These are phyloP conservation scores for Eueides isabella DNA, from an alignment of 1,140 invertebrate species.

Conservation along the genomic window DNA sequence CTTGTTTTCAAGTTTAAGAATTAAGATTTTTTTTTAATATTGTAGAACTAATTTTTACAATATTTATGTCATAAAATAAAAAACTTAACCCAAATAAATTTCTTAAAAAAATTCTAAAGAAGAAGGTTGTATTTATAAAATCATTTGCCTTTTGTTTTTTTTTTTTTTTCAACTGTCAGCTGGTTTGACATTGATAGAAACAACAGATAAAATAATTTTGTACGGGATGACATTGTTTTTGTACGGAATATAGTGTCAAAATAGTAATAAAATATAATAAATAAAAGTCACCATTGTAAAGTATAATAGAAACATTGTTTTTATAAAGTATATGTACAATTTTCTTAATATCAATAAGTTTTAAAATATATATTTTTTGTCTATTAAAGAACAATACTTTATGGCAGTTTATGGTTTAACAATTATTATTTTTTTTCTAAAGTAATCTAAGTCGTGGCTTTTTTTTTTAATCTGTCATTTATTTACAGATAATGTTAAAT, in stretches of 20 bases:
- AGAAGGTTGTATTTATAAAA: no score
- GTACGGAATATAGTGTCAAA: slow-evolving; percentile 18
- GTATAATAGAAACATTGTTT: not conserved
- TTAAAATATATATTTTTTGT: not conserved
- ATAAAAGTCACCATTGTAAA: not conserved
- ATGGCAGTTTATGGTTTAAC: not conserved
- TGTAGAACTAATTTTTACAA: not conserved
- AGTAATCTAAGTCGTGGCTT: not conserved
- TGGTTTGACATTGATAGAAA: not conserved
- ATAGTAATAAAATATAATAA: slow-evolving; percentile 6
- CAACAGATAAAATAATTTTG: slow-evolving; percentile 14
- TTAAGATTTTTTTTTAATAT: no score
- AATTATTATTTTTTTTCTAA: not conserved
- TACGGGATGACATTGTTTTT: slow-evolving; percentile 1
- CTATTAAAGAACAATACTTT: not conserved
- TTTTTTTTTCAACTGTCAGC: not conserved
- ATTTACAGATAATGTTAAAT: no score
- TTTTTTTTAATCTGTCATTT: no score
- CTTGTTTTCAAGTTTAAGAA: no score
- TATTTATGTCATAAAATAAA: no score
- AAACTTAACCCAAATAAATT: no score
- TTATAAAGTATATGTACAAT: not conserved
- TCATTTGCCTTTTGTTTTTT: not conserved
- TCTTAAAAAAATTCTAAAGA: no score
- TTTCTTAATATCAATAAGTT: not conserved